These are phyloP conservation scores for Exocentrus adspersus DNA, from an alignment of 2,888 invertebrate genomes.

Conservation along the genomic window DNA sequence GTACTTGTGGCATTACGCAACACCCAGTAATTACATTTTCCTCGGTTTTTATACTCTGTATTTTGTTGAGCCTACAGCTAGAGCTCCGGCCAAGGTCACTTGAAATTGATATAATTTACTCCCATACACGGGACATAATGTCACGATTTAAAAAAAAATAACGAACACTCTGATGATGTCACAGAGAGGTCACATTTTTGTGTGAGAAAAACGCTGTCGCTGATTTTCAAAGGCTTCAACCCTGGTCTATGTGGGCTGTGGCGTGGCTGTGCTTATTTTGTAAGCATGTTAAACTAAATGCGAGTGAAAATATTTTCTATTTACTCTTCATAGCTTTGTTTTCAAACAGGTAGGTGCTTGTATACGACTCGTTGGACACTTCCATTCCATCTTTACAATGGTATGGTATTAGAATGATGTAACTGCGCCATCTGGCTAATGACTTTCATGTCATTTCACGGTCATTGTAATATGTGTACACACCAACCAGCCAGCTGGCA, in stretches of 20 bases:
- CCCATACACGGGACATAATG: conserved; percentile 18
- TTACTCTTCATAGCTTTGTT: background rate
- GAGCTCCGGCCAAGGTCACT: conserved; percentile 24
- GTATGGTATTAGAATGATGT: conserved; percentile 42
- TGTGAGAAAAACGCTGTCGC: too few relatives aligned
- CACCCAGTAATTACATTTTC: conserved; percentile 23
- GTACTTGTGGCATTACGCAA: conserved; percentile 24
- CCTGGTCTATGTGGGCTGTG: too few relatives aligned
- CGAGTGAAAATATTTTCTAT: too few relatives aligned
- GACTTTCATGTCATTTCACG: conserved; percentile 51
- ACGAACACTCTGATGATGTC: conserved; percentile 24
- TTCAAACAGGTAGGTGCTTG: background rate
- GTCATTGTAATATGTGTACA: conserved; percentile 36
- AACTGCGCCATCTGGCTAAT: conserved; percentile 54
- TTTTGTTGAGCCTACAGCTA: conserved; percentile 25
- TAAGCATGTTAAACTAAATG: too few relatives aligned
- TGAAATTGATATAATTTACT: conserved; percentile 28
- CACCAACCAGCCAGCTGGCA: background rate
- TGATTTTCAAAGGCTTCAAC: too few relatives aligned
- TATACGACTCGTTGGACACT: background rate
- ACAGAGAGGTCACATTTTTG: conserved; percentile 14
- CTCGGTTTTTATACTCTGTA: conserved; percentile 24
- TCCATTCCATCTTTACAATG: conserved; percentile 5
- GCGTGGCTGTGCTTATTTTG: too few relatives aligned
- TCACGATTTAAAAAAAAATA: conserved; percentile 6